A percentile compares a stretch with the other conserved stretches of the same genome.
Conservation (phyloP, 2,113 vertebrate species). For the Sphaerodactylus townsendi region DNA sequence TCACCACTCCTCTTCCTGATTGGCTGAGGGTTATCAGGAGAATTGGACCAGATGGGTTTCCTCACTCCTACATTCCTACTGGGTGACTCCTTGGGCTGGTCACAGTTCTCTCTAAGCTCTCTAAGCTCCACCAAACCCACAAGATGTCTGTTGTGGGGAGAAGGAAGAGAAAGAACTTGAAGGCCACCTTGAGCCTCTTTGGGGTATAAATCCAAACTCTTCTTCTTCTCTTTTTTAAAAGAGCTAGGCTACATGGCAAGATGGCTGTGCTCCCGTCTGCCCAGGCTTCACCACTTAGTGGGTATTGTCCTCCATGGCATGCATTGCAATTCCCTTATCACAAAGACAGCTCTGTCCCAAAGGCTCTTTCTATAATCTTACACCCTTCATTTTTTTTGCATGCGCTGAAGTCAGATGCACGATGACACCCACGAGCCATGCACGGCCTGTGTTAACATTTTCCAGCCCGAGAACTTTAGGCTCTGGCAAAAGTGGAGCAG, state of each 20-base stretch:
- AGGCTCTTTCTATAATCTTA: neutral
- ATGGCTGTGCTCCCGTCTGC: neutral
- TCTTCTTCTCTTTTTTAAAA: too few relatives aligned
- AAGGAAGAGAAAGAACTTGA: too few relatives aligned
- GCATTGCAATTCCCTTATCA: neutral
- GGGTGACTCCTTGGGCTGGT: too few relatives aligned
- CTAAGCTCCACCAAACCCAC: too few relatives aligned
- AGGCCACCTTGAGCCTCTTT: too few relatives aligned
- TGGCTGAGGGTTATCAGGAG: too few relatives aligned
- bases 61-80: too few relatives aligned
- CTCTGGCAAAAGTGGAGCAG: constrained; percentile 60
- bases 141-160: too few relatives aligned
- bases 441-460: constrained; percentile 54
- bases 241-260: neutral
- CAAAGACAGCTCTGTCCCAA: neutral
- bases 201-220: too few relatives aligned
- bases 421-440: neutral
- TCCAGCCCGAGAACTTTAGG: constrained; percentile 43
- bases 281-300: neutral
- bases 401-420: neutral
- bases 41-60: too few relatives aligned
- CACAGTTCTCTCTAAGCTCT: too few relatives aligned
- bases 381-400: neutral
- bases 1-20: too few relatives aligned
- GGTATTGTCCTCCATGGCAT: neutral